Percentiles rank a stretch among this genome's conserved stretches.
Conservation (phyloP, 2,113 vertebrate species). For the Brachyistius frenatus region DNA sequence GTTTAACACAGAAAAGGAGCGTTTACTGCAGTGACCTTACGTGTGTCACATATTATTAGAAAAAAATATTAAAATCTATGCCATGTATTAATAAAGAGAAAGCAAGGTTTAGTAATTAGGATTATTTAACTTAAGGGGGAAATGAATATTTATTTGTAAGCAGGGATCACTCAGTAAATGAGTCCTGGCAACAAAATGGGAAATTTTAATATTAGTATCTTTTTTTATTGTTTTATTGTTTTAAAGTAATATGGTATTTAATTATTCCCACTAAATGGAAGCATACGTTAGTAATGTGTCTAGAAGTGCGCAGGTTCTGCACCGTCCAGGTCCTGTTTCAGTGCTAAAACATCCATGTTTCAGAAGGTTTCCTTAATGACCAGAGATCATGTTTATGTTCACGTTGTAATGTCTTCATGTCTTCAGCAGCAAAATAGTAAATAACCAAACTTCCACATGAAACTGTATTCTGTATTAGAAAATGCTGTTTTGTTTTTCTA, state of each 20-base stretch:
- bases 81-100: background rate
- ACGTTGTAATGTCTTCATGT: constrained; percentile 21
- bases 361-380: background rate
- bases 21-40: constrained; percentile 48
- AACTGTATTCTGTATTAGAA: constrained; percentile 2
- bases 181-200: constrained; percentile 30
- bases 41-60: constrained; percentile 22
- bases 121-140: constrained; percentile 55
- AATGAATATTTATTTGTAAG: constrained; percentile 63
- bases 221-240: constrained; percentile 36
- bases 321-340: background rate
- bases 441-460: background rate
- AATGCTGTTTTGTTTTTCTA: constrained; percentile 4
- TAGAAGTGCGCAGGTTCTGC: constrained; percentile 16
- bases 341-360: constrained; percentile 12
- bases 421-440: constrained; percentile 1
- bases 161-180: constrained; percentile 7
- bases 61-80: background rate
- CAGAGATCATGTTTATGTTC: constrained; percentile 14
- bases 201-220: constrained; percentile 26
- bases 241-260: constrained; percentile 21
- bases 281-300: background rate
- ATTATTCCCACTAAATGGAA: constrained; percentile 8
- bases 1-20: constrained; percentile 31
- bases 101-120: constrained; percentile 22